A percentile compares a stretch with the other conserved stretches of the same genome.
phyloP scores from a whole-genome alignment of 1,140 invertebrate genomes.

The Drosophila biarmipes region DNA sequence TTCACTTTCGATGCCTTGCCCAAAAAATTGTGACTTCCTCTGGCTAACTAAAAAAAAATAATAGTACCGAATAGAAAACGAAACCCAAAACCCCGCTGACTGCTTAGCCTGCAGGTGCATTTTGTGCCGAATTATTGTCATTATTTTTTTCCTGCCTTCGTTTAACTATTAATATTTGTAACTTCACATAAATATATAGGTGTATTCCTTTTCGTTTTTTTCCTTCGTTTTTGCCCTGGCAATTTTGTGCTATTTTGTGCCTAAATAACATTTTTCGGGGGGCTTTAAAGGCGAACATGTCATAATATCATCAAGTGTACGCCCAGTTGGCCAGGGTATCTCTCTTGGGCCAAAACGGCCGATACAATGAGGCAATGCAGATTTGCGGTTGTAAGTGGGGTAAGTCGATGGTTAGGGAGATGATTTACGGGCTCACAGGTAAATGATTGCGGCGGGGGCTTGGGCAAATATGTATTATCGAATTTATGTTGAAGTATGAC shows the following conservation, averaged over 20 bases:
- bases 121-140: conserved; percentile 80
- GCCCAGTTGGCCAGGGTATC: conserved; percentile 37
- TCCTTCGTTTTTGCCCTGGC: conserved; percentile 14
- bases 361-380: conserved; percentile 41
- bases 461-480: conserved; percentile 4
- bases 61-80: conserved; percentile 38
- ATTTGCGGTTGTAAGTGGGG: conserved; percentile 42
- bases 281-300: conserved; percentile 29
- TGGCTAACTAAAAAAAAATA: conserved; percentile 46
- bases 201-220: conserved; percentile 24
- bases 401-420: conserved; percentile 54
- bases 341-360: conserved; percentile 4
- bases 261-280: conserved; percentile 49
- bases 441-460: conserved; percentile 11
- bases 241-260: conserved; percentile 59
- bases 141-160: conserved; percentile 57
- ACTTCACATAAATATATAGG: conserved; percentile 52
- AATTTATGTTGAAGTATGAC: conserved; percentile 16
- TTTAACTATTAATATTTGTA: conserved; percentile 58
- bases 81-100: conserved; percentile 51
- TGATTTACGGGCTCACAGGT: conserved; percentile 47
- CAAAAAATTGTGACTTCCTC: conserved; percentile 60
- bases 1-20: conserved; percentile 56
- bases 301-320: conserved; percentile 70
- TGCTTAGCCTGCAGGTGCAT: conserved; percentile 75